Evolutionary conservation across 1,140 invertebrate genomes (phyloP).

Genomic region (Pachypeltis micranthus): DNA sequence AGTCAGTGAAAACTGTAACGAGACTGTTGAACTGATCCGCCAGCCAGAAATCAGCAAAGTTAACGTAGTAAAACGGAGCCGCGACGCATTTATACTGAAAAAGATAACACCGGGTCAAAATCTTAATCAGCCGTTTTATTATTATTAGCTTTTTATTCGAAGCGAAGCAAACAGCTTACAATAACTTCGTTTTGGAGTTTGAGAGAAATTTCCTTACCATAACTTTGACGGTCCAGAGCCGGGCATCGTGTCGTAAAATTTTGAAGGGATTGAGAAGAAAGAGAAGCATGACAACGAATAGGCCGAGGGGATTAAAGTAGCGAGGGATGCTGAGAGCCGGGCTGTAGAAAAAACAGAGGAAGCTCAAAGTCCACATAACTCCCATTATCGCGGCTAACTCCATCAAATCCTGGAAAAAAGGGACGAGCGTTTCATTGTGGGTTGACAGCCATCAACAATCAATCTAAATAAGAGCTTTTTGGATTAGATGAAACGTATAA

Average conservation of each 20-base stretch:
- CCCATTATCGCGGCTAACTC: conserved; percentile 76
- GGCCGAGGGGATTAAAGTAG: conserved; percentile 60
- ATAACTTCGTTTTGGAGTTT: too few relatives aligned
- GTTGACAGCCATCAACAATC: too few relatives aligned
- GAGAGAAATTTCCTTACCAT: conserved; percentile 36
- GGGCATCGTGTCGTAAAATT: conserved; percentile 64
- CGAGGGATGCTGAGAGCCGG: conserved; percentile 59
- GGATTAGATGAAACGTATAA: background rate
- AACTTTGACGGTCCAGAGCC: conserved; percentile 44
- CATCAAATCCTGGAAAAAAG: conserved; percentile 54
- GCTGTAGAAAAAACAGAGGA: conserved; percentile 55
- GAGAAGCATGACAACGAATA: conserved; percentile 54
- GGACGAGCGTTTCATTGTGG: too few relatives aligned
- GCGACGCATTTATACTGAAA: conserved; percentile 51
- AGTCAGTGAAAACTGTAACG: conserved; percentile 59
- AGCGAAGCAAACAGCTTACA: too few relatives aligned
- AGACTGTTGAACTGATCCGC: conserved; percentile 83
- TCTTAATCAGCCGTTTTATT: too few relatives aligned
- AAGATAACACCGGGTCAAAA: too few relatives aligned
- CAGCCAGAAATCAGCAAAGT: conserved; percentile 88
- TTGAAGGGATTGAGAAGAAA: conserved; percentile 72
- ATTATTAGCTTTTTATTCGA: too few relatives aligned
- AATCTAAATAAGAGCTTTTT: too few relatives aligned
- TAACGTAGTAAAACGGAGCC: conserved; percentile 74
- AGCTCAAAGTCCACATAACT: conserved; percentile 67